Percentiles rank a stretch among this genome's conserved stretches.
Conservation (phyloP, 2,888 invertebrate species). For the Drosophila dives region DNA sequence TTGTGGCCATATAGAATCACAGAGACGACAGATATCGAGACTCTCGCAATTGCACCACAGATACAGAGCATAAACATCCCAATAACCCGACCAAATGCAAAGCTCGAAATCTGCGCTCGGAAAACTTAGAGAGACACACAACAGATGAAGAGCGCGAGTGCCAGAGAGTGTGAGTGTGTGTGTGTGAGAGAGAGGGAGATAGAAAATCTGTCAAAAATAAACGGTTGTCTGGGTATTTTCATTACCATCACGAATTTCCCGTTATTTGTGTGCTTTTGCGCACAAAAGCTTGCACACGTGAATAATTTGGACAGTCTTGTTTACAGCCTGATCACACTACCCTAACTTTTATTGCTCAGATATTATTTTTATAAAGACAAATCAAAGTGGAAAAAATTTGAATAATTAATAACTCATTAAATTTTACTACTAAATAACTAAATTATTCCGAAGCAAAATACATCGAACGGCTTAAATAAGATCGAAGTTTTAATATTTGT, state of each 20-base stretch:
- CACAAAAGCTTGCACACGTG: conserved; percentile 15
- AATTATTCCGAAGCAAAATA: background rate
- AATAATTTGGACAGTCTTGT: background rate
- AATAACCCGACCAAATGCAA: conserved; percentile 53
- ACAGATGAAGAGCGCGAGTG: background rate
- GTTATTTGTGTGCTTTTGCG: conserved; percentile 33
- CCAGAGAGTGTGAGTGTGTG: background rate
- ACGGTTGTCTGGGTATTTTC: conserved; percentile 14
- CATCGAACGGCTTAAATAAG: background rate
- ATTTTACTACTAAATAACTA: background rate
- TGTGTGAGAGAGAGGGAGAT: background rate
- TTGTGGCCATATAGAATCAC: conserved; percentile 65
- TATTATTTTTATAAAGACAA: background rate
- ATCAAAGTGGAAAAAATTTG: background rate
- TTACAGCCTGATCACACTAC: background rate
- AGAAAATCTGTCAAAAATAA: conserved; percentile 8
- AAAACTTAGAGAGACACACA: conserved; percentile 27
- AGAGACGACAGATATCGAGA: conserved; percentile 67
- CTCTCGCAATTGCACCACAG: conserved; percentile 44
- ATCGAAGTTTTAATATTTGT: background rate
- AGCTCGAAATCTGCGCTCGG: conserved; percentile 61
- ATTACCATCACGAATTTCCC: conserved; percentile 38
- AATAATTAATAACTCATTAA: background rate
- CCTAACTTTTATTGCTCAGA: background rate
- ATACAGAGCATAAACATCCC: conserved; percentile 54